Evolutionary conservation across 2,888 invertebrate species (phyloP).

Genomic region (Synanthedon formicaeformis): DNA sequence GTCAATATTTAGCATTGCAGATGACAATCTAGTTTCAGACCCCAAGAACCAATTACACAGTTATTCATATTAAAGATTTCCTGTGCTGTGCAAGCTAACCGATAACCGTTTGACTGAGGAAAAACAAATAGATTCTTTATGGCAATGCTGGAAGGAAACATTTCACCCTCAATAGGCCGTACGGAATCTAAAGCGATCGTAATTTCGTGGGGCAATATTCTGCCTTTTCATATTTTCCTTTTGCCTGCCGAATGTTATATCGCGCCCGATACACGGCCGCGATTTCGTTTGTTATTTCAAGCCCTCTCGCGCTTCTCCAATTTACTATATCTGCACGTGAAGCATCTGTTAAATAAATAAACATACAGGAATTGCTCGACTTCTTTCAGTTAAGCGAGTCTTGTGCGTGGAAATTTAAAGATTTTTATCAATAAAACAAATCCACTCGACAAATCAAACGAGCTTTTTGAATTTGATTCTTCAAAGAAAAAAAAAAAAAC

Average conservation of each 20-base stretch:
- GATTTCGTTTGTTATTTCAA: slow-evolving; percentile 66
- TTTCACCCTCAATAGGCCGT: slow-evolving; percentile 63
- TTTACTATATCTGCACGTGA: slow-evolving; percentile 55
- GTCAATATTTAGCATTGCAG: too few species aligned
- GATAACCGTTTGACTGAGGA: slow-evolving; percentile 34
- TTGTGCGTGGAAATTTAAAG: slow-evolving; percentile 11
- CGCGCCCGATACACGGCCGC: slow-evolving; percentile 55
- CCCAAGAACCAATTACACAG: too few species aligned
- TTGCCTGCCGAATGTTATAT: slow-evolving; percentile 58
- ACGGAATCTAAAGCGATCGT: slow-evolving; percentile 65
- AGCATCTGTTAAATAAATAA: slow-evolving; percentile 52
- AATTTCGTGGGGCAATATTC: slow-evolving; percentile 67
- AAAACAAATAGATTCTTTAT: slow-evolving; percentile 63
- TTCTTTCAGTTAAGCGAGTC: slow-evolving; percentile 17
- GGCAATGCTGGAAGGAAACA: slow-evolving; percentile 63
- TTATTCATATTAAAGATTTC: too few species aligned
- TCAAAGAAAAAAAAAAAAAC: too few species aligned
- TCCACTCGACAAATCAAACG: neutral
- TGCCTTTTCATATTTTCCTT: slow-evolving; percentile 65
- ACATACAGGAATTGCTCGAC: slow-evolving; percentile 32
- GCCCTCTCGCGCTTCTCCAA: slow-evolving; percentile 50
- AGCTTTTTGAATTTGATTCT: neutral
- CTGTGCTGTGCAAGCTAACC: slow-evolving; percentile 4
- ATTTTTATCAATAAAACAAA: neutral
- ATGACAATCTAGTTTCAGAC: too few species aligned